Conservation (phyloP, 2,797 vertebrate genomes). For the Cyprinella venusta region DNA sequence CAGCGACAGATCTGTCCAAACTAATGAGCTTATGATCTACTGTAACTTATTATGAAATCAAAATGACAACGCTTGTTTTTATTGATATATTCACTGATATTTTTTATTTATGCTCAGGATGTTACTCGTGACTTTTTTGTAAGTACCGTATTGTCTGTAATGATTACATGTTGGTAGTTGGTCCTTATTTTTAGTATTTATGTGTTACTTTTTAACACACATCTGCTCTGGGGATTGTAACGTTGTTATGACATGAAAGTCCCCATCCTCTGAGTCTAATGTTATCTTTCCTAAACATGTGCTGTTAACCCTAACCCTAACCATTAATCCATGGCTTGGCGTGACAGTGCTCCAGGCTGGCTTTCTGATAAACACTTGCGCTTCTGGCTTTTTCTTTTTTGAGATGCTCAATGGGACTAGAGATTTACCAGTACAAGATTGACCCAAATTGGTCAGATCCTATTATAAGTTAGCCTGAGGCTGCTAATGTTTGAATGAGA, state of each 20-base stretch:
- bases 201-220: neutral
- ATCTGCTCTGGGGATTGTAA: neutral
- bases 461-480: constrained; percentile 54
- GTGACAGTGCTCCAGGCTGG: constrained; percentile 18
- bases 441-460: constrained; percentile 60
- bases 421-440: constrained; percentile 55
- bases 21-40: neutral
- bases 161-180: neutral
- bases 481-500: constrained; percentile 39
- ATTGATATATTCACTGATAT: neutral
- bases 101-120: neutral
- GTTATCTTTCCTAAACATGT: constrained; percentile 23
- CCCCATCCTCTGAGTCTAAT: neutral
- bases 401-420: constrained; percentile 30
- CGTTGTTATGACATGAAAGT: neutral
- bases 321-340: constrained; percentile 43
- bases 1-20: neutral
- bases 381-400: constrained; percentile 33
- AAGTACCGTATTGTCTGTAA: too few species aligned
- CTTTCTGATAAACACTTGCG: constrained; percentile 46
- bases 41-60: neutral
- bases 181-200: too few species aligned
- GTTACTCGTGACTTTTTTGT: neutral
- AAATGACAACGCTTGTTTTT: neutral
- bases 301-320: constrained; percentile 32